Evolutionary conservation across 2,113 vertebrate species (phyloP), one percentile per base, ranked within the genome.

Genomic region (Antechinus stuartii): DNA sequence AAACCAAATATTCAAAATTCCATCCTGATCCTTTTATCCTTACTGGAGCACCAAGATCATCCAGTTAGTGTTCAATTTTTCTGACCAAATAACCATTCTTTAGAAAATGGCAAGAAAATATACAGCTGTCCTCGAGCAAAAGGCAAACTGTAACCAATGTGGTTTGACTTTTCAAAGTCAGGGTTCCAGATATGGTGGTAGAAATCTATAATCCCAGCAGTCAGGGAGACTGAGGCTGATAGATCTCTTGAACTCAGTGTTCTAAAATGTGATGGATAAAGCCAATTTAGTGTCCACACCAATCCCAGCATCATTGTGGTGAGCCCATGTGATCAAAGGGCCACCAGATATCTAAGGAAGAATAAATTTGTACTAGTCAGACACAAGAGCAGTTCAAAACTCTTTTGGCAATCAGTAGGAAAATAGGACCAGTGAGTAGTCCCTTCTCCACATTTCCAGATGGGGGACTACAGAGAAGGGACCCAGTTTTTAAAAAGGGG

Each of bases 21-120:
- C 94, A 91, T n/a, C 49, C 93, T 68, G 95, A 89, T 35, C 56
- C 56, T 95, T 97, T 96, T 89, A 96, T 93, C 95, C 96, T 97
- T 95, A 96, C 94, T 91, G 76, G 84, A 54, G 46, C 49, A 94
- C 53, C 11, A 61, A 47, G 93, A 97, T 90, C 10, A 50, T 90
- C 27, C 47, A 92, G n/a, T n/a, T 84, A 47, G 7, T 92, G 95
- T 94, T 61, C 56, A 97, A 35, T 3, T 24, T 55, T 91, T 96
- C 89, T 10, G 35, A 90, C 47, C 24, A 90, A 94, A 95, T 42
- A 68, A 96, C 68, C 92, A 46, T 84, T 27, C 49, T 97, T 95
- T 2, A 90, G 56, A 90, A 94, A 94, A 94, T 2, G 10, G 97
- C 92, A 91, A 94, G 93, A 94, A 93, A 96, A 84, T 16, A 49